Percentiles rank a stretch among this genome's conserved stretches.
These are phyloP conservation scores for Indri indri DNA, from an alignment of 2,113 vertebrate genomes.

Conservation along the genomic window DNA sequence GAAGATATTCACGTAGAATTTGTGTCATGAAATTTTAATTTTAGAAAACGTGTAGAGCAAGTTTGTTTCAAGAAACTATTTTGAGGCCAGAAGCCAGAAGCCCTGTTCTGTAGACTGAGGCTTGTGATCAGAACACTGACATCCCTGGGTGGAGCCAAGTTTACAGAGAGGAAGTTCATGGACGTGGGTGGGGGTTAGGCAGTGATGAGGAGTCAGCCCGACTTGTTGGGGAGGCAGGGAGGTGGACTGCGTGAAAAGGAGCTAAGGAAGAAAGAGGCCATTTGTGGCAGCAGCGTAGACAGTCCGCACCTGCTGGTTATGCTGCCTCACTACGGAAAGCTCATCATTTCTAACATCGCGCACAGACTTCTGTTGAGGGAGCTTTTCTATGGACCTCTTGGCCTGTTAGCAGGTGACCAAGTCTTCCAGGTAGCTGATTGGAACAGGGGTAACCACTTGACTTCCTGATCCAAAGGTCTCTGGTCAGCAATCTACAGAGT, in stretches of 20 bases:
- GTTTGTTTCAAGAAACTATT: neutral
- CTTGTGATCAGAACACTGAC: neutral
- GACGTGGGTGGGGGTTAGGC: too few species aligned
- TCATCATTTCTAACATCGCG: neutral
- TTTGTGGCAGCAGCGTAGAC: neutral
- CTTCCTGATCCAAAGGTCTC: neutral
- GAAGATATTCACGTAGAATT: neutral
- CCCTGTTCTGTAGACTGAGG: neutral
- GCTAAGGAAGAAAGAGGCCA: neutral
- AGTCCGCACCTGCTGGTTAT: neutral
- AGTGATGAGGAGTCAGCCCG: neutral
- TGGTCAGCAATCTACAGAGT: neutral
- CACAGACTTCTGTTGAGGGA: neutral
- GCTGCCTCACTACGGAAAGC: neutral
- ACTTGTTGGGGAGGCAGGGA: neutral
- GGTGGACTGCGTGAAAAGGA: neutral
- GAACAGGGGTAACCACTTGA: neutral
- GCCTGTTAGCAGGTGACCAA: neutral
- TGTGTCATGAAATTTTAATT: neutral
- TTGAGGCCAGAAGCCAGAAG: neutral
- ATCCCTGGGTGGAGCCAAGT: neutral
- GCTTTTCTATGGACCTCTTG: neutral
- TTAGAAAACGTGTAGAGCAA: neutral
- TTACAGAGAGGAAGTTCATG: neutral
- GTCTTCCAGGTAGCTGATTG: neutral